Conservation (phyloP, 2,888 invertebrate species). For the Tetheella fluctuosa region DNA sequence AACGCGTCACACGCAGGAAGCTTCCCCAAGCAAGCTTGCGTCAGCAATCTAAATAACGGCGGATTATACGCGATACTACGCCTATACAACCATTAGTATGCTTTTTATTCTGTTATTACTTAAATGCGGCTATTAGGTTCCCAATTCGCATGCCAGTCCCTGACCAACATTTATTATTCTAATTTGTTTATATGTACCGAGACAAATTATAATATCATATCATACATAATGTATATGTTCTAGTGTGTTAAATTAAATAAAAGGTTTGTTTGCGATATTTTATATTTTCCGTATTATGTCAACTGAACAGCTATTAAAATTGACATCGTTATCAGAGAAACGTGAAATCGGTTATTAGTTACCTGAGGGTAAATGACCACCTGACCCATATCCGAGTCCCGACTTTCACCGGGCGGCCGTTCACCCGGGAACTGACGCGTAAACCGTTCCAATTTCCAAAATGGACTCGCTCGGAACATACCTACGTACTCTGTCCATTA, state of each 20-base stretch:
- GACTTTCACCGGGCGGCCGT: conserved; percentile 79
- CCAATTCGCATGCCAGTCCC: conserved; percentile 16
- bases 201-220: background rate
- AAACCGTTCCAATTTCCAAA: conserved; percentile 74
- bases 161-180: conserved; percentile 24
- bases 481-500: conserved; percentile 62
- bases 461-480: conserved; percentile 67
- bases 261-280: conserved; percentile 5
- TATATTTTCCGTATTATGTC: background rate
- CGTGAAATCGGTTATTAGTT: conserved; percentile 47
- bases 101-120: conserved; percentile 21
- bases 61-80: conserved; percentile 29
- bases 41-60: conserved; percentile 29
- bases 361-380: conserved; percentile 81
- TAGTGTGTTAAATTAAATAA: conserved; percentile 10
- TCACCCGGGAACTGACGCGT: conserved; percentile 77
- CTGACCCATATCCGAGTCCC: conserved; percentile 78
- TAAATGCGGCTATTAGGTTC: conserved; percentile 25
- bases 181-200: background rate
- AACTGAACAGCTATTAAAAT: background rate
- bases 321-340: conserved; percentile 38
- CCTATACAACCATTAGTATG: conserved; percentile 25
- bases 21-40: conserved; percentile 17
- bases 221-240: background rate
- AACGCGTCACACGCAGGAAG: conserved; percentile 39